Evolutionary conservation across 64 coral and sea anemone genomes (phyloP), one percentile per base, ranked within the genome.

Genomic region (Dendronephthya gigantea): DNA sequence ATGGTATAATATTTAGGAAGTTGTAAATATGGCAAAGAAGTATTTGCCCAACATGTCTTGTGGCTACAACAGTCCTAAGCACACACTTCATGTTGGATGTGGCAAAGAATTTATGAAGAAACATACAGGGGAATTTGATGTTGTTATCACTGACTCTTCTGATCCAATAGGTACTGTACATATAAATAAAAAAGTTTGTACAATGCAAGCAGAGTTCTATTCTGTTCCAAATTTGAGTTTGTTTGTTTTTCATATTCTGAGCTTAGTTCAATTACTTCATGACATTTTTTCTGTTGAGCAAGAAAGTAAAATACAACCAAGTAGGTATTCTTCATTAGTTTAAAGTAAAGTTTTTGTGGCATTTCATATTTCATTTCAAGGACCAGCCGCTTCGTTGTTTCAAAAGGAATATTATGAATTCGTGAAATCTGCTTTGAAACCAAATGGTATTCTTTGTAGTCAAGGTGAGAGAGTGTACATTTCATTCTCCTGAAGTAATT

Each of bases 361-460:
- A n/a, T n/a, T n/a, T n/a, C n/a, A n/a, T 45, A 11, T 45, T 45
- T 45, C 41, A 0, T 62, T 6, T 69, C 15, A 38, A 98, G 95
- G 95, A 28, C 95, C 95, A 16, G 95, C 95, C 36, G 89, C 91
- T 30, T 79, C 92, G 22, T 30, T 98, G 27, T 98, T 98, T 83
- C 30, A 93, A 87, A 87, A 91, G 76, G 52, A 89, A n/a, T 98
- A 98, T 41, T 98, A 98, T 79, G 92, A 98, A 36, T 39, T 98
- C 6, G 88, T 98, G 92, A 93, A 92, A 52, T 93, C 50, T 68
- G 92, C 95, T 11, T 75, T 98, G 19, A 98, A 91, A 82, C 87
- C 95, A 40, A 91, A 93, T 87, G 95, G 95, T 5, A 11, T 98
- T 34, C 55, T 98, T 6, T 91, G 95, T 58, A 92, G 92, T 43